Conservation (phyloP, 2,888 invertebrate species). For the Trichopria drosophilae region DNA sequence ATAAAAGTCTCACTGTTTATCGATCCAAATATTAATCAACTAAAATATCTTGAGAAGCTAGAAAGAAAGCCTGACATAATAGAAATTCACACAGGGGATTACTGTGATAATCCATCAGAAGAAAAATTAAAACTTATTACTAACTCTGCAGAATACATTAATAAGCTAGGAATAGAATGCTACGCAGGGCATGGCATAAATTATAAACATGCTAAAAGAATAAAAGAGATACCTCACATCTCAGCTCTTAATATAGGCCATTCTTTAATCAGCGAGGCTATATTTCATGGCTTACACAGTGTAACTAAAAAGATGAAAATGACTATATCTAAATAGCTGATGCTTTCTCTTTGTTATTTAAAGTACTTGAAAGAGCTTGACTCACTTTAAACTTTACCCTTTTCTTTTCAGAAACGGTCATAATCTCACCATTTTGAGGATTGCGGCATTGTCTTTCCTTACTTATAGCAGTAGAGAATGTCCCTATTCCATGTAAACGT, state of each 20-base stretch:
- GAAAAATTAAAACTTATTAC: conserved; percentile 21
- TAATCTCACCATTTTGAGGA: conserved; percentile 24
- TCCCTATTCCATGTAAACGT: conserved; percentile 23
- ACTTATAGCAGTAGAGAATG: conserved; percentile 22
- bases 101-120: conserved; percentile 22
- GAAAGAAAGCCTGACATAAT: conserved; percentile 21
- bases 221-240: conserved; percentile 21
- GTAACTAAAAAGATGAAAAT: conserved; percentile 23
- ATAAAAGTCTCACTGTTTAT: conserved; percentile 22
- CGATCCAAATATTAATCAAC: conserved; percentile 22
- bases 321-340: conserved; percentile 21
- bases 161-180: conserved; percentile 22
- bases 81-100: conserved; percentile 23
- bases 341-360: conserved; percentile 24
- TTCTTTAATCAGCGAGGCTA: conserved; percentile 20
- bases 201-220: conserved; percentile 20
- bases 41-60: conserved; percentile 22
- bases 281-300: conserved; percentile 23
- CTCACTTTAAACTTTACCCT: conserved; percentile 24
- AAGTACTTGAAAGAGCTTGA: conserved; percentile 24
- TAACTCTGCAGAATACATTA: conserved; percentile 23
- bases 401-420: conserved; percentile 23
- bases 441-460: conserved; percentile 23
- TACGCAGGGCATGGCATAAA: conserved; percentile 21
- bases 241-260: conserved; percentile 22